Conservation (phyloP, 2,113 vertebrate species). For the Apeltes quadracus region DNA sequence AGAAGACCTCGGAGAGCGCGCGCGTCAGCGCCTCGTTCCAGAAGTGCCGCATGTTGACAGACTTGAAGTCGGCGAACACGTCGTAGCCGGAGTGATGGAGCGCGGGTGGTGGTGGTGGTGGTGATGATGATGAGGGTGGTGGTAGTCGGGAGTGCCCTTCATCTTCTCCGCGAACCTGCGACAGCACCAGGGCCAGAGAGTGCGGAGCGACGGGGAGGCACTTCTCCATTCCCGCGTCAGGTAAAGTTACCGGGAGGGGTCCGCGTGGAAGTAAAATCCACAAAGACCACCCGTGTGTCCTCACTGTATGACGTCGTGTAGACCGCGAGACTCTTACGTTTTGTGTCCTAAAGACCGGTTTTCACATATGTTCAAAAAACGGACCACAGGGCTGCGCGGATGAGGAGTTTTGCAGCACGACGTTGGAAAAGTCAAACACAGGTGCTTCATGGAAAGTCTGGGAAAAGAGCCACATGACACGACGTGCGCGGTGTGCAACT, state of each 20-base stretch:
- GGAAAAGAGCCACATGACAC: slow-evolving; percentile 35
- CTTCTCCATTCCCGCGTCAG: slow-evolving; percentile 78
- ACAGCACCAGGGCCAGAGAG: slow-evolving; percentile 91
- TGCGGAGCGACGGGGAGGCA: slow-evolving; percentile 88
- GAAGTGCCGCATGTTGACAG: slow-evolving; percentile 93
- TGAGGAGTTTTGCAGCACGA: background rate
- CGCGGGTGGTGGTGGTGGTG: slow-evolving; percentile 13
- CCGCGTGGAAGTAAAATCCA: background rate
- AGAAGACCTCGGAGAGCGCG: slow-evolving; percentile 90
- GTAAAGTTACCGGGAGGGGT: background rate
- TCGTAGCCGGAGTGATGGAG: slow-evolving; percentile 86
- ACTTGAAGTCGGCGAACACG: slow-evolving; percentile 94
- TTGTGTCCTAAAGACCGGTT: background rate
- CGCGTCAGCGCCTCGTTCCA: slow-evolving; percentile 91
- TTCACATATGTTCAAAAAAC: background rate
- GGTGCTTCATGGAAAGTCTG: slow-evolving; percentile 34
- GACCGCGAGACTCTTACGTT: background rate
- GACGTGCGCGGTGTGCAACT: slow-evolving; percentile 8
- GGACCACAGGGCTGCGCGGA: rapidly evolving
- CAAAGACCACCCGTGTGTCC: background rate
- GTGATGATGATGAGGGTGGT: background rate
- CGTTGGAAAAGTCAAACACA: slow-evolving; percentile 2
- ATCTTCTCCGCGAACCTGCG: slow-evolving; percentile 56
- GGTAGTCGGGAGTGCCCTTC: slow-evolving; percentile 19
- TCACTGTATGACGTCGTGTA: background rate